Conservation (phyloP, 2,113 vertebrate genomes). For the Butorides virescens region DNA sequence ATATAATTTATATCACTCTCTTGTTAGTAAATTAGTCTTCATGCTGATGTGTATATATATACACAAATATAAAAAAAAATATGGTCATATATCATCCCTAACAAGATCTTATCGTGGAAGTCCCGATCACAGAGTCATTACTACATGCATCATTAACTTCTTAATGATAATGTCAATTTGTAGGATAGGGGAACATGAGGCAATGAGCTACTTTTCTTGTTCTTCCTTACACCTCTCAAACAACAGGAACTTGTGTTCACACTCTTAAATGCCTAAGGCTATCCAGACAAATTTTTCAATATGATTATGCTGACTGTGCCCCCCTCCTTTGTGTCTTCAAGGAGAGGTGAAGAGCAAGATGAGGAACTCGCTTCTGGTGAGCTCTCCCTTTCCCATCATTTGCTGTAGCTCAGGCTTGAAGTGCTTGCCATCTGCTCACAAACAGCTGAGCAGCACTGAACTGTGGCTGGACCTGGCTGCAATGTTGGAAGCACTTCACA, state of each 20-base stretch:
- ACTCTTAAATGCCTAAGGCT: background rate
- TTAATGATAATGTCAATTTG: background rate
- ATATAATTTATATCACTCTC: background rate
- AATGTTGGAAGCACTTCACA: background rate
- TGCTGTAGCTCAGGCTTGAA: background rate
- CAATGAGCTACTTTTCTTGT: background rate
- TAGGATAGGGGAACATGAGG: background rate
- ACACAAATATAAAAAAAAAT: background rate
- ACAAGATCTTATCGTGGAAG: background rate
- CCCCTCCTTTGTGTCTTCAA: background rate
- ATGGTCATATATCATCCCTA: background rate
- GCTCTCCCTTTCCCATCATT: background rate
- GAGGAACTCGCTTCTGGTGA: background rate
- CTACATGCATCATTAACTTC: background rate
- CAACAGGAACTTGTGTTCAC: background rate
- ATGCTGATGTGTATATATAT: background rate
- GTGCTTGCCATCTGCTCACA: background rate
- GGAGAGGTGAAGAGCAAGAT: background rate
- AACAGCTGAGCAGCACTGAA: background rate
- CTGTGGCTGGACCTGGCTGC: accelerated
- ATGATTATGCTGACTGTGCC: background rate
- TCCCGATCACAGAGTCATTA: background rate
- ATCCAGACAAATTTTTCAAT: background rate
- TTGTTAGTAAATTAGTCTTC: background rate
- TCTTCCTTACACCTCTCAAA: background rate